These are phyloP conservation scores for Epinephelus moara DNA, from an alignment of 2,113 vertebrate species.

Conservation along the genomic window DNA sequence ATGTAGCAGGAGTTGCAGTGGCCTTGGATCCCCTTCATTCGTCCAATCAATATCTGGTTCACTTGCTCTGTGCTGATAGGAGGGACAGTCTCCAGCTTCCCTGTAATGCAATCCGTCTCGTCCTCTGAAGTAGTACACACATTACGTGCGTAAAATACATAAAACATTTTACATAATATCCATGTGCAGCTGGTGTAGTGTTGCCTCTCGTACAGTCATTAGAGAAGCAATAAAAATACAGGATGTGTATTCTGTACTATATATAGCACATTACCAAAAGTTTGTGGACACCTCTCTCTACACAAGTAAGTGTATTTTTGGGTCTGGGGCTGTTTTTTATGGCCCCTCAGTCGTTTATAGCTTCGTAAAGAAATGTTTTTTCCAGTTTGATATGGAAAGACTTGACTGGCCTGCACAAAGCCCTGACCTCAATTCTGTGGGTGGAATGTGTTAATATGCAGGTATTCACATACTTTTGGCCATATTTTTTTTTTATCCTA, in stretches of 20 bases:
- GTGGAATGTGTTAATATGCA: too few species aligned
- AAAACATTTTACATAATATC: background rate
- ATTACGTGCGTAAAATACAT: background rate
- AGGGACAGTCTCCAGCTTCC: constrained; percentile 70
- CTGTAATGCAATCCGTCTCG: background rate
- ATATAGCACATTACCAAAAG: background rate
- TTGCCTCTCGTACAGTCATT: background rate
- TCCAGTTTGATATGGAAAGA: too few species aligned
- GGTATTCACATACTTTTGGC: too few species aligned
- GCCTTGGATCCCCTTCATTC: constrained; percentile 91
- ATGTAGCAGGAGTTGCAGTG: constrained; percentile 95
- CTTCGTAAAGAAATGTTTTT: too few species aligned
- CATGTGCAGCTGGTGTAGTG: background rate
- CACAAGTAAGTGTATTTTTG: background rate
- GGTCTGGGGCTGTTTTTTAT: too few species aligned
- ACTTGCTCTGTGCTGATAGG: constrained; percentile 84
- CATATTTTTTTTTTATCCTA: too few species aligned
- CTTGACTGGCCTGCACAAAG: too few species aligned
- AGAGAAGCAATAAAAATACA: background rate
- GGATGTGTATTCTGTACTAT: background rate
- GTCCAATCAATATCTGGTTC: constrained; percentile 79
- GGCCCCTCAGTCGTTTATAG: background rate
- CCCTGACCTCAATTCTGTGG: too few species aligned
- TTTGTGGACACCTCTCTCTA: background rate
- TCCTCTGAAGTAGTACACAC: constrained; percentile 61